These are phyloP conservation scores for Mimas tiliae DNA, from an alignment of 2,888 invertebrate species.

Conservation along the genomic window DNA sequence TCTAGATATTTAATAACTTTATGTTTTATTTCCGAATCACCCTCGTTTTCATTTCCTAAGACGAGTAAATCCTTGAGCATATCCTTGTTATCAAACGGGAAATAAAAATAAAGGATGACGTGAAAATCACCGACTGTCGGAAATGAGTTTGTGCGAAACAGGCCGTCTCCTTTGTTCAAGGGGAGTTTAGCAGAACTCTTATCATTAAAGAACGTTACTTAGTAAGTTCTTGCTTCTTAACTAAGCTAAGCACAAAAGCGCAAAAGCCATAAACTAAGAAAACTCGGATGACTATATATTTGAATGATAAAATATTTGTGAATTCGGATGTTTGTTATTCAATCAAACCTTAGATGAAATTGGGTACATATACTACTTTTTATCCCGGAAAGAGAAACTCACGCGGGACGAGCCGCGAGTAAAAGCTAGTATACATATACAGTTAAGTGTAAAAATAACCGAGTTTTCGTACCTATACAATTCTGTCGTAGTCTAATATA, in stretches of 20 bases:
- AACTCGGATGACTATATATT: not conserved
- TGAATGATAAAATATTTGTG: not conserved
- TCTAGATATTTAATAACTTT: not conserved
- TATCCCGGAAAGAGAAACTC: no score
- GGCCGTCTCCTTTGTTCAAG: slow-evolving; percentile 41
- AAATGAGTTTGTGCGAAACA: slow-evolving; percentile 35
- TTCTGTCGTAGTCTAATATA: no score
- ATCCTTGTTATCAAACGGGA: slow-evolving; percentile 30
- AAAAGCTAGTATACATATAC: no score
- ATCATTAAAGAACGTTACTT: slow-evolving; percentile 40
- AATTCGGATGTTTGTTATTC: not conserved
- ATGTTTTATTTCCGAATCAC: not conserved
- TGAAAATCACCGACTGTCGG: slow-evolving; percentile 42
- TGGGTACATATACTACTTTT: no score
- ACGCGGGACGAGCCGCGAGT: no score
- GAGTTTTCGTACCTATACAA: no score
- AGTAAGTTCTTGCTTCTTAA: slow-evolving; percentile 34
- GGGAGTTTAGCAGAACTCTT: slow-evolving; percentile 37
- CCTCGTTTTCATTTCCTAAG: not conserved
- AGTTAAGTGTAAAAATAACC: no score
- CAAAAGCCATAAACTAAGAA: not conserved
- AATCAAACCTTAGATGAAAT: not conserved
- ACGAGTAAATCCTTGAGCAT: not conserved
- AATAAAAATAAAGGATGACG: slow-evolving; percentile 43
- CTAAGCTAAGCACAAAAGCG: slow-evolving; percentile 15